Base-by-base conservation (phyloP, 2,113 vertebrate species). In the Centropus unirufus region DNA sequence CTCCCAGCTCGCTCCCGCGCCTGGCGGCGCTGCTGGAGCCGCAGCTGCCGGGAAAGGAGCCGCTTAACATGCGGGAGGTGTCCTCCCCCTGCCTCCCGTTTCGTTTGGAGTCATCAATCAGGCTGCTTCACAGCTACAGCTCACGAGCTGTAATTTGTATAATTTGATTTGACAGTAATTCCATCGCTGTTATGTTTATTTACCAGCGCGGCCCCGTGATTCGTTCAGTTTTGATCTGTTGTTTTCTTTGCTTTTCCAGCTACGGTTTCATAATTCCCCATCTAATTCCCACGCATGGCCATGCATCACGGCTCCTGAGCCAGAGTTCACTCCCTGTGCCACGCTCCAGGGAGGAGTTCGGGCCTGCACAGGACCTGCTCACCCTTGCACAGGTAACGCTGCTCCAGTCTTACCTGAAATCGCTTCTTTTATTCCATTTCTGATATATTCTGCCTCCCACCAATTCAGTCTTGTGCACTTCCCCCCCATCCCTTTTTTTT, bases 111-210 rank as follows among this genome's bases (percentile, higher is more conserved):
- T 4, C 24, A 74, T 67, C 92, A 24, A 0, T 76, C 91, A 27
- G 93, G 75, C 83, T 44, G 85, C 77, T 84, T 83, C 42, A 44
- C 74, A 78, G 83, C 91, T n/a, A 23, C 75, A 9, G 69, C 13
- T 72, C 69, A 22, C 51, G 0, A 32, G 42, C 78, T 77, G 78
- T 26, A 73, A 55, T 93, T 95, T 74, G 69, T 92, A 6, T 89
- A 40, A 90, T 83, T 92, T 84, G 90, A 85, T 91, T 77, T 90
- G 89, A 83, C 89, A 77, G 88, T 75, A 89, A 75, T 90, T 79
- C 92, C 76, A 20, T 92, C 18, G 26, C 69, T 7, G 8, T 84
- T 92, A 24, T 21, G 66, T 74, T 95, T 93, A 78, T 96, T 95
- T 95, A 89, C 84, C 80, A 81, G 84, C 90, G 86, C 40, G 58